Evolutionary conservation across 2,113 vertebrate species (phyloP).

Genomic region (Castor canadensis): DNA sequence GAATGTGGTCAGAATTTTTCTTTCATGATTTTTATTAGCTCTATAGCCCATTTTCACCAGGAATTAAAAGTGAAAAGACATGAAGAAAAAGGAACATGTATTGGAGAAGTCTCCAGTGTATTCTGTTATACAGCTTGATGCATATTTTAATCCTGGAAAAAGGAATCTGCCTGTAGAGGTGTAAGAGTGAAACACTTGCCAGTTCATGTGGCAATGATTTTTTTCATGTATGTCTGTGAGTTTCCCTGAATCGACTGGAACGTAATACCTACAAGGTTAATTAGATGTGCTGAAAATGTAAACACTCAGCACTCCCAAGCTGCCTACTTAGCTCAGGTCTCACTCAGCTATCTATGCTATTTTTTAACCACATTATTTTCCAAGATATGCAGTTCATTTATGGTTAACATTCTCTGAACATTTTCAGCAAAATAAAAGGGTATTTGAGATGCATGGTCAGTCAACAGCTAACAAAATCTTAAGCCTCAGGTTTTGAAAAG

Average conservation of each 20-base stretch:
- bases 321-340: slow-evolving; percentile 54
- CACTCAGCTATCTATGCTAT: slow-evolving; percentile 1
- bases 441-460: slow-evolving; percentile 62
- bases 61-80: slow-evolving; percentile 18
- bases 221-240: slow-evolving; percentile 23
- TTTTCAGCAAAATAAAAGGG: slow-evolving; percentile 51
- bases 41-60: neutral
- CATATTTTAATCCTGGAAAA: slow-evolving; percentile 24
- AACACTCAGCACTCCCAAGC: neutral
- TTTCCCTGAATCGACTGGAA: slow-evolving; percentile 26
- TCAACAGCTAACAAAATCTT: slow-evolving; percentile 66
- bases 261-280: slow-evolving; percentile 66
- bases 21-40: neutral
- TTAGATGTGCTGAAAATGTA: slow-evolving; percentile 54
- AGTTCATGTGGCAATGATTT: slow-evolving; percentile 30
- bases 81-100: neutral
- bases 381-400: slow-evolving; percentile 28
- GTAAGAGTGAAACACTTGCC: neutral
- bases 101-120: slow-evolving; percentile 38
- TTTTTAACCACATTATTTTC: slow-evolving; percentile 44
- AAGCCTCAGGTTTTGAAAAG: slow-evolving; percentile 50
- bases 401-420: slow-evolving; percentile 21
- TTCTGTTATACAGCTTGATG: slow-evolving; percentile 1
- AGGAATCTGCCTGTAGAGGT: neutral
- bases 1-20: neutral